Percentiles rank a stretch among this genome's conserved stretches.
Evolutionary conservation across 2,113 vertebrate species (phyloP).

Genomic region (Odocoileus hemionus): DNA sequence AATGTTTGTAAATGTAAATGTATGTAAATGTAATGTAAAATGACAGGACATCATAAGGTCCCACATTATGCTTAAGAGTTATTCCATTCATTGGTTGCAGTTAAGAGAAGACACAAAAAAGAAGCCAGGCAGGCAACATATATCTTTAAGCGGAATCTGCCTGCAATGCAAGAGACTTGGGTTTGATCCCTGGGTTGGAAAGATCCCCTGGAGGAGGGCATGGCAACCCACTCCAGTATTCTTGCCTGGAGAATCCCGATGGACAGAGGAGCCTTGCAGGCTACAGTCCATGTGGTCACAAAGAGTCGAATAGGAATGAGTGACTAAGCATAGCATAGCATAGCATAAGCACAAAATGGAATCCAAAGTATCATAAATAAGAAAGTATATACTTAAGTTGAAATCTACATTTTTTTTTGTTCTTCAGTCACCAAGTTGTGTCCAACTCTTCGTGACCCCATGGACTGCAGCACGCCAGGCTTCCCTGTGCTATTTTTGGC

Average conservation of each 20-base stretch:
- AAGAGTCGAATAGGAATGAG: neutral
- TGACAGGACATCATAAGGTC: neutral
- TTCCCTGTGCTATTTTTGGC: neutral
- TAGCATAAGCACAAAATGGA: neutral
- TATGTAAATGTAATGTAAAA: neutral
- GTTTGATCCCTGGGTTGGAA: neutral
- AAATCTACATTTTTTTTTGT: neutral
- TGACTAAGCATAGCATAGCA: neutral
- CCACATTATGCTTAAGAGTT: neutral
- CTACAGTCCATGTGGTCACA: neutral
- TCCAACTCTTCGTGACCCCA: rapidly evolving
- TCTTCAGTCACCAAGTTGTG: neutral
- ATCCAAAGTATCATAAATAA: neutral
- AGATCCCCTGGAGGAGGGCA: neutral
- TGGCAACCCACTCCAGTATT: neutral
- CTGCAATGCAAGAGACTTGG: neutral
- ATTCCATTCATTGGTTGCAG: neutral
- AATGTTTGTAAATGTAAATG: too few species aligned
- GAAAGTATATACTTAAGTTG: neutral
- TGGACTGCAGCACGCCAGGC: neutral
- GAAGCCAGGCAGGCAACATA: neutral
- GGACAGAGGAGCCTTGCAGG: neutral
- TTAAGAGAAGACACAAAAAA: neutral
- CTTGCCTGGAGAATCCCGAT: neutral
- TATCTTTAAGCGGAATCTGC: neutral